Conservation (phyloP, 2,888 invertebrate genomes). For the Congeria kusceri region DNA sequence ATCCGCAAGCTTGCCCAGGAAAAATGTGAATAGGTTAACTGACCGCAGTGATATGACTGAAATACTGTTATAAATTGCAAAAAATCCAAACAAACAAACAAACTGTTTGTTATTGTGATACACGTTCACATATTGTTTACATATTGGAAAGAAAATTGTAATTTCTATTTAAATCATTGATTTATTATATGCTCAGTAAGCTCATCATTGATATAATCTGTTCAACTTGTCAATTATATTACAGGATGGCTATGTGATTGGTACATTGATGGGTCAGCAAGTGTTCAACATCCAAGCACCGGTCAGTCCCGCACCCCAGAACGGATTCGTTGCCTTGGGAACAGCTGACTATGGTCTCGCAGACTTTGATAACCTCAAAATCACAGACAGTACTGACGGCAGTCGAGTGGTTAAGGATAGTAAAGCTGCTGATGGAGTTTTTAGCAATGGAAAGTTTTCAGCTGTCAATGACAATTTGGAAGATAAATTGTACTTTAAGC, state of each 20-base stretch:
- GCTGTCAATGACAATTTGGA: not conserved
- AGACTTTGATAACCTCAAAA: constrained; percentile 82
- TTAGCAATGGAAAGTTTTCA: not conserved
- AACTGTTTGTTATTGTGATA: no score
- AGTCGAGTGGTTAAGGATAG: constrained; percentile 1
- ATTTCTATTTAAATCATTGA: no score
- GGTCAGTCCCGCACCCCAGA: constrained; percentile 43
- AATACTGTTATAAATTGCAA: no score
- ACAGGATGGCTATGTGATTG: constrained; percentile 45
- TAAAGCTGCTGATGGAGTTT: not conserved
- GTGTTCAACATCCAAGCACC: constrained; percentile 47
- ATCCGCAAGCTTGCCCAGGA: no score
- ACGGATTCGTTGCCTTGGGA: constrained; percentile 83
- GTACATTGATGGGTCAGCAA: constrained; percentile 38
- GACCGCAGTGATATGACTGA: no score
- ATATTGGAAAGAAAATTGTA: no score
- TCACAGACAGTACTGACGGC: constrained; percentile 48
- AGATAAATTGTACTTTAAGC: constrained; percentile 6
- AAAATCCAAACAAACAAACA: no score
- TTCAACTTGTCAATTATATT: no score
- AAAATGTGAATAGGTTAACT: no score
- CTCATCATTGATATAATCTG: no score
- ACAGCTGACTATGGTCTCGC: constrained; percentile 81
- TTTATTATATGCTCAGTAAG: no score
- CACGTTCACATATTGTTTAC: no score